Conservation (phyloP, 2,113 vertebrate genomes). For the Pterocles burchelli region DNA sequence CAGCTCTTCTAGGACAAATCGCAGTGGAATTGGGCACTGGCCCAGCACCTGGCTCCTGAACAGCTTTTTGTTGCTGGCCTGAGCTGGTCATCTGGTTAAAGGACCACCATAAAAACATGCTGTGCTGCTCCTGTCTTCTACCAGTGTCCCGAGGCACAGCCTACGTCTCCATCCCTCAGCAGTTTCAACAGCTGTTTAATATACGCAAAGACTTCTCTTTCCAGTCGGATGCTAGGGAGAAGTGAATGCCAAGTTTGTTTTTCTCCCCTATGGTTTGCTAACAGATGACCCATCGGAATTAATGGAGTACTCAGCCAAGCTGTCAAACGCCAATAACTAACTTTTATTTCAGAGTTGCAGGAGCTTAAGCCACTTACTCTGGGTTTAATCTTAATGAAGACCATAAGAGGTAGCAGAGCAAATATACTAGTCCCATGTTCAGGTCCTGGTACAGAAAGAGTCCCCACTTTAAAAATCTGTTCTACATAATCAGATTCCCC, state of each 20-base stretch:
- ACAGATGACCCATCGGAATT: background rate
- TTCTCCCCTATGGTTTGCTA: background rate
- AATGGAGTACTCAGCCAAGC: background rate
- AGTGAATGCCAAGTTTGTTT: background rate
- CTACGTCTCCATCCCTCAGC: background rate
- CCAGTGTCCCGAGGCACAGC: background rate
- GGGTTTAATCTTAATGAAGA: background rate
- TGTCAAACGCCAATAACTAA: background rate
- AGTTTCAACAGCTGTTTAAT: background rate
- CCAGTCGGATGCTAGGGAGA: background rate
- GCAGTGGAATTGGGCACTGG: fast-evolving
- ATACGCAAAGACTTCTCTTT: background rate
- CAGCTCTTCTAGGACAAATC: background rate
- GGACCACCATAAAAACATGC: background rate
- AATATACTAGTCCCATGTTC: background rate
- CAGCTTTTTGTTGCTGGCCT: background rate
- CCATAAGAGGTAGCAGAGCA: background rate
- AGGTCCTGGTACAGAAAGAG: background rate
- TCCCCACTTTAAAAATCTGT: background rate
- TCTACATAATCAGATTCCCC: background rate
- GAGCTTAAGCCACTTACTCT: background rate
- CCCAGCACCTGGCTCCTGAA: background rate
- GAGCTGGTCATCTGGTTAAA: background rate
- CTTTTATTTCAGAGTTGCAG: background rate
- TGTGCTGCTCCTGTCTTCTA: background rate